phyloP scores from a whole-genome alignment of 2,797 vertebrate genomes.

The Xenops minutus region DNA sequence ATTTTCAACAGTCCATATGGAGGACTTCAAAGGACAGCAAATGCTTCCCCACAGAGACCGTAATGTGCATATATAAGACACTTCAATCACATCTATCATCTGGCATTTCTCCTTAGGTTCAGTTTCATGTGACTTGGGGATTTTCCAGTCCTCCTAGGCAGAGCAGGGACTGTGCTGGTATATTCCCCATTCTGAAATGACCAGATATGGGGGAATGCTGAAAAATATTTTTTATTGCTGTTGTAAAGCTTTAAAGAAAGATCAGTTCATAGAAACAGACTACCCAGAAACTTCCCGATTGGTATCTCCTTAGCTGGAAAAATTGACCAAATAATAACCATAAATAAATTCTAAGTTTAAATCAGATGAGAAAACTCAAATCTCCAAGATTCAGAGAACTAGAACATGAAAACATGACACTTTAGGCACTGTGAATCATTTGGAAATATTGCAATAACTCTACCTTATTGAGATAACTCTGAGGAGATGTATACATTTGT shows the following conservation, averaged over 20 bases:
- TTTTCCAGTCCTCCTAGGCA: not conserved
- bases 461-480: not conserved
- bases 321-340: not conserved
- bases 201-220: not conserved
- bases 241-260: not conserved
- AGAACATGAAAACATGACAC: not conserved
- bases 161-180: not conserved
- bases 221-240: not conserved
- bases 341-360: not conserved
- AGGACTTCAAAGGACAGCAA: conserved; percentile 31
- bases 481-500: not conserved
- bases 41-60: not conserved
- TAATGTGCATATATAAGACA: not conserved
- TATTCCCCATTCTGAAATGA: not conserved
- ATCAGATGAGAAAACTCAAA: not conserved
- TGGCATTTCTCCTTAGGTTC: not conserved
- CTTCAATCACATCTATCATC: not conserved
- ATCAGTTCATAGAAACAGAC: not conserved
- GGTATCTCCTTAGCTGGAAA: not conserved
- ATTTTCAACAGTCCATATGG: conserved; percentile 44
- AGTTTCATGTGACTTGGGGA: not conserved
- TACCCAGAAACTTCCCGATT: not conserved
- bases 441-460: not conserved
- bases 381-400: not conserved
- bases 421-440: not conserved